Conservation (phyloP, 2,113 vertebrate species). For the Macrotus californicus region DNA sequence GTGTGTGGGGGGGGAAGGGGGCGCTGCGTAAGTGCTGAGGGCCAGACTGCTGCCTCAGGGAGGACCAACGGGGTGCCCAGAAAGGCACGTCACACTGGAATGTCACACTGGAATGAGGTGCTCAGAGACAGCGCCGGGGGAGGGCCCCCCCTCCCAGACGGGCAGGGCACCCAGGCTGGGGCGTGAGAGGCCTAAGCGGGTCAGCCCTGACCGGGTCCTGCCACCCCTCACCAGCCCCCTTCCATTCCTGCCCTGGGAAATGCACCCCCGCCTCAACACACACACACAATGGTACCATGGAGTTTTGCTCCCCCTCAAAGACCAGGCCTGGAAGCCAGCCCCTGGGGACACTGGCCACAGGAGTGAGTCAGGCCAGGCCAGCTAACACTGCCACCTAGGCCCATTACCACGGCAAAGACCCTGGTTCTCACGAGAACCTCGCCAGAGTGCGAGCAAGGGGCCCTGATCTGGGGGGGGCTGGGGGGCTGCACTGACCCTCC, state of each 20-base stretch:
- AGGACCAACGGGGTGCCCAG: fast-evolving
- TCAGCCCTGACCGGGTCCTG: not conserved
- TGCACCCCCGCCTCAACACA: fast-evolving
- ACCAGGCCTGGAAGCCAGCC: not conserved
- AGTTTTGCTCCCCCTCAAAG: not conserved
- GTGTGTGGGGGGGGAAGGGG: too few relatives aligned
- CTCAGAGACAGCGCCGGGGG: fast-evolving
- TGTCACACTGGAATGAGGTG: fast-evolving
- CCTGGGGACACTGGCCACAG: not conserved
- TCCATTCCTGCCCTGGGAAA: not conserved
- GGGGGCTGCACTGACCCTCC: fast-evolving
- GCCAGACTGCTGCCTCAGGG: too few relatives aligned
- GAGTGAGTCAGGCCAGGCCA: not conserved
- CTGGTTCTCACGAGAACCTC: fast-evolving
- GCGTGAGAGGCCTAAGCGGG: not conserved
- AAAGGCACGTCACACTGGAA: fast-evolving
- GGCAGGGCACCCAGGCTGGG: fast-evolving
- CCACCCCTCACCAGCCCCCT: not conserved
- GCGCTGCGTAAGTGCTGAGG: not conserved
- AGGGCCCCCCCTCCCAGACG: not conserved
- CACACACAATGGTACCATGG: too few relatives aligned
- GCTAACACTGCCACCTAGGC: not conserved
- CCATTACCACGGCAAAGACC: not conserved
- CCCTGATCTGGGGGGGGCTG: not conserved
- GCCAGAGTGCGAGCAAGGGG: not conserved